Evolutionary conservation across 2,113 vertebrate species (phyloP).

Genomic region (Cygnus atratus): DNA sequence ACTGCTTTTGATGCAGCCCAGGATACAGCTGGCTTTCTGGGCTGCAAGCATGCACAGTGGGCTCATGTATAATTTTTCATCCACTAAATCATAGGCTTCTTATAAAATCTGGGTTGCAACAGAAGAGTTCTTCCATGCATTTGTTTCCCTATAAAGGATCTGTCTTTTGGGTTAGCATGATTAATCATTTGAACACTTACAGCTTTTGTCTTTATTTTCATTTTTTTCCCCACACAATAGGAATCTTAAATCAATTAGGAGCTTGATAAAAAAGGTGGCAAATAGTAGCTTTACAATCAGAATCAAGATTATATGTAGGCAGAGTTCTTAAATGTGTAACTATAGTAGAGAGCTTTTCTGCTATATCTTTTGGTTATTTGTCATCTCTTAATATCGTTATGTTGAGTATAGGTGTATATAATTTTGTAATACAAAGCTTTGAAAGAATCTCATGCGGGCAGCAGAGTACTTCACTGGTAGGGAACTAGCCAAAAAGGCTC

Average conservation of each 20-base stretch:
- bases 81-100: not conserved
- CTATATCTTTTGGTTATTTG: not conserved
- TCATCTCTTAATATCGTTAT: not conserved
- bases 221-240: not conserved
- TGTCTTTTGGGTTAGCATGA: not conserved
- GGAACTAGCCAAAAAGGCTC: slow-evolving; percentile 5
- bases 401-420: not conserved
- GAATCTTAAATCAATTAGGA: not conserved
- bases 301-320: not conserved
- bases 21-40: no score
- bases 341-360: not conserved
- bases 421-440: not conserved
- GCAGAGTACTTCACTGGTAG: not conserved
- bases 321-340: not conserved
- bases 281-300: accelerated
- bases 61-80: no score
- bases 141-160: not conserved
- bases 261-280: not conserved
- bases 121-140: not conserved
- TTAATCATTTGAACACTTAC: not conserved
- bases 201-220: not conserved
- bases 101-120: not conserved
- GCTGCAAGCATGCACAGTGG: no score
- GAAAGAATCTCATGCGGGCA: not conserved
- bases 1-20: no score